A percentile compares a stretch with the other conserved stretches of the same genome.
Evolutionary conservation across 2,888 invertebrate genomes (phyloP).

Genomic region (Adelphocoris suturalis): DNA sequence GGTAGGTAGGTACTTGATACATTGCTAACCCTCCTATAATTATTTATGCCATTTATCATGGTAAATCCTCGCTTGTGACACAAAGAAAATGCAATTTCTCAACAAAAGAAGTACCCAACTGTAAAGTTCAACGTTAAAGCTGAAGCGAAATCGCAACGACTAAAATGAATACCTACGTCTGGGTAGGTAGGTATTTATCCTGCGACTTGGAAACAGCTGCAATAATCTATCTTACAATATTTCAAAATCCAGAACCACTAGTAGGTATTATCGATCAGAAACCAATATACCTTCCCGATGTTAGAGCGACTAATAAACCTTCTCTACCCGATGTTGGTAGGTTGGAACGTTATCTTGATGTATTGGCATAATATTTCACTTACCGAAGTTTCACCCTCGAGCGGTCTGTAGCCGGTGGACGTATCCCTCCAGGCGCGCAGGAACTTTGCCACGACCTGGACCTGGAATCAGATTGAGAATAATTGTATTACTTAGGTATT

Average conservation of each 20-base stretch:
- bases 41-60: too few species aligned
- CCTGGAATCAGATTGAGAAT: constrained; percentile 58
- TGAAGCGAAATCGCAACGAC: too few species aligned
- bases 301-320: neutral
- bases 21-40: too few species aligned
- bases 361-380: constrained; percentile 19
- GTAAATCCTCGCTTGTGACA: too few species aligned
- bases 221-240: neutral
- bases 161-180: too few species aligned
- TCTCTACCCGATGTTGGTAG: constrained; percentile 5
- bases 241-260: neutral
- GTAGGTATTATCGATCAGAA: neutral
- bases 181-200: too few species aligned
- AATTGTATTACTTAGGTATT: neutral
- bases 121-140: too few species aligned
- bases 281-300: neutral
- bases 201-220: too few species aligned
- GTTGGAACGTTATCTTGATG: neutral
- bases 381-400: constrained; percentile 60
- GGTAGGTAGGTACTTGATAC: too few species aligned
- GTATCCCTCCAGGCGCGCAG: constrained; percentile 76
- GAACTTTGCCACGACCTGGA: constrained; percentile 78
- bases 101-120: too few species aligned
- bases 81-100: too few species aligned
- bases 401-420: constrained; percentile 67